Percentiles rank a stretch among this genome's conserved stretches.
phyloP scores from a whole-genome alignment of 2,888 invertebrate genomes.

The Limnephilus lunatus region DNA sequence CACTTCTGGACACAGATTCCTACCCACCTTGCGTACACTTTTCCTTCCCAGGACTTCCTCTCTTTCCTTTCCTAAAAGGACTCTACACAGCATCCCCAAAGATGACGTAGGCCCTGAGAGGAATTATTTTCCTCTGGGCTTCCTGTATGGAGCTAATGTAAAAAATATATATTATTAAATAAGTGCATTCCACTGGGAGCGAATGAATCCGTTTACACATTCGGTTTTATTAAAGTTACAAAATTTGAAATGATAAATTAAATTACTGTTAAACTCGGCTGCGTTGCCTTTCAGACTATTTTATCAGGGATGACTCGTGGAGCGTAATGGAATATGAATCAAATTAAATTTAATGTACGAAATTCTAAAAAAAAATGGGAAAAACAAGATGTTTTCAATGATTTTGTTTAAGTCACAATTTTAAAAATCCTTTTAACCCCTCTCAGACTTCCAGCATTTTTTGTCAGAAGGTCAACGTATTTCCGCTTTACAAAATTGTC shows the following conservation, averaged over 20 bases:
- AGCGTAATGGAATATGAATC: background rate
- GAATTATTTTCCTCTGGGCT: too few relatives aligned
- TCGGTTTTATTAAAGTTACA: constrained; percentile 16
- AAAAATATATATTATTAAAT: background rate
- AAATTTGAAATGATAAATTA: constrained; percentile 4
- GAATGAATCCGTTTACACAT: background rate
- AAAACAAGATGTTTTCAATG: background rate
- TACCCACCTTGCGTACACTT: too few relatives aligned
- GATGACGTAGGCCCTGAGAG: too few relatives aligned
- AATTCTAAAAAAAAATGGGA: background rate
- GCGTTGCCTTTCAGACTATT: background rate
- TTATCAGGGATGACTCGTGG: background rate
- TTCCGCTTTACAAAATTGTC: background rate
- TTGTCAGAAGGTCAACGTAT: background rate
- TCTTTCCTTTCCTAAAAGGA: too few relatives aligned
- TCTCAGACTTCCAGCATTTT: too few relatives aligned
- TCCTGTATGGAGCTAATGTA: too few relatives aligned
- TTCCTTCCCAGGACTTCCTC: too few relatives aligned
- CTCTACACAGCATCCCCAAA: too few relatives aligned
- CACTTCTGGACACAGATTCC: too few relatives aligned
- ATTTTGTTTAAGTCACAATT: background rate
- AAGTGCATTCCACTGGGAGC: background rate
- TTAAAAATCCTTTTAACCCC: background rate
- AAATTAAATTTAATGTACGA: background rate
- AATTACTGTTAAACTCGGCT: background rate